Evolutionary conservation across 30 jellyfish, hydroid and myxozoan genomes (phyloP).

Genomic region (Hydractinia symbiolongicarpus): DNA sequence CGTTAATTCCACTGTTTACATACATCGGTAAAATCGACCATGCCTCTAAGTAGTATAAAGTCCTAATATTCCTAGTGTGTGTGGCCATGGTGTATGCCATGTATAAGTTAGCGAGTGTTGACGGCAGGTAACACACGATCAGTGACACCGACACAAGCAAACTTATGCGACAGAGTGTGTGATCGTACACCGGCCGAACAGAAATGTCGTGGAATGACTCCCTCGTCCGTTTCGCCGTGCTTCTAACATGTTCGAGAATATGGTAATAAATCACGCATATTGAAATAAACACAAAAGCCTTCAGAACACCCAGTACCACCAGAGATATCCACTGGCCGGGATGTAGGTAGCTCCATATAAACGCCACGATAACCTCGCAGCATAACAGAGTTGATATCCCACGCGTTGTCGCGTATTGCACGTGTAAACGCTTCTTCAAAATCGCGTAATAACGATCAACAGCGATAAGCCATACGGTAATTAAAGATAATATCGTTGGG

Average conservation of each 20-base stretch:
- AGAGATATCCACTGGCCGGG: background rate
- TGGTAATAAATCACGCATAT: background rate
- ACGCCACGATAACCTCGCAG: background rate
- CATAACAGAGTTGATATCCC: background rate
- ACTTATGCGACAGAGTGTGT: background rate
- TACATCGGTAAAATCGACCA: conserved; percentile 17
- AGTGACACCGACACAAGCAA: background rate
- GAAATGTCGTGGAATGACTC: background rate
- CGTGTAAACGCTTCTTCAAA: background rate
- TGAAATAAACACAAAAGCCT: background rate
- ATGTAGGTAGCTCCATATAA: conserved; percentile 3
- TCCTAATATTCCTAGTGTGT: background rate
- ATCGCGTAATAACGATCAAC: conserved; percentile 12
- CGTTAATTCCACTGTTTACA: background rate
- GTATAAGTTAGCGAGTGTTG: background rate
- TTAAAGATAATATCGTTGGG: background rate
- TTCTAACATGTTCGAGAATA: background rate
- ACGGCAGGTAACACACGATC: conserved; percentile 1
- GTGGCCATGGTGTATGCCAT: background rate
- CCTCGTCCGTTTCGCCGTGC: background rate
- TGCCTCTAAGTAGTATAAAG: background rate
- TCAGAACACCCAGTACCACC: background rate
- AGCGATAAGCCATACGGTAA: conserved; percentile 1
- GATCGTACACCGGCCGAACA: conserved; percentile 3
- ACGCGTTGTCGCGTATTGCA: conserved; percentile 6